Evolutionary conservation across 2,888 invertebrate genomes (phyloP).

Genomic region (Drosophila eohydei): DNA sequence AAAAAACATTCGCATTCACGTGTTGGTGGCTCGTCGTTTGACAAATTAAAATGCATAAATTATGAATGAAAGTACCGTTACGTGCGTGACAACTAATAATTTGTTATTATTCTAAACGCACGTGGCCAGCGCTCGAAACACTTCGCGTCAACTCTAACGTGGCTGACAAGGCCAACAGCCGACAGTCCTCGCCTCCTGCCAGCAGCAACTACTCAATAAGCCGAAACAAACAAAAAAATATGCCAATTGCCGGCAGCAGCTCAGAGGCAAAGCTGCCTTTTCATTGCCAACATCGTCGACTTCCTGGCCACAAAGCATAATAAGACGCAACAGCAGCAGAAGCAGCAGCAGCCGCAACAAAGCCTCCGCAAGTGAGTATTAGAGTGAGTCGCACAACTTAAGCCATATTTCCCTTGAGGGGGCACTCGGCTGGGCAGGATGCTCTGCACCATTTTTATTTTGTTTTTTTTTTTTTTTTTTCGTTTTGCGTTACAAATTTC

Average conservation of each 20-base stretch:
- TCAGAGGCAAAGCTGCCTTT: constrained; percentile 54
- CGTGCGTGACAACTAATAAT: constrained; percentile 82
- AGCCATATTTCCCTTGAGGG: constrained; percentile 56
- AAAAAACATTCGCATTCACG: constrained; percentile 25
- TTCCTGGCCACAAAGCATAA: constrained; percentile 61
- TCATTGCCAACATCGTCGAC: constrained; percentile 60
- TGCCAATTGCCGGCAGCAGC: constrained; percentile 62
- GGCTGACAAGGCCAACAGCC: constrained; percentile 41
- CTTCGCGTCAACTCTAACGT: constrained; percentile 43
- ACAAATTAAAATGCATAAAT: constrained; percentile 82
- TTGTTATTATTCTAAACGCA: constrained; percentile 80
- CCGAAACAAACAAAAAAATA: constrained; percentile 43
- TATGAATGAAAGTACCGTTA: constrained; percentile 82
- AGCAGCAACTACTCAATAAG: constrained; percentile 2
- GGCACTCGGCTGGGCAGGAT: background rate
- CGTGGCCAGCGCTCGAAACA: constrained; percentile 58
- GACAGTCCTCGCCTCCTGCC: background rate
- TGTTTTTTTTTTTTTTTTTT: background rate
- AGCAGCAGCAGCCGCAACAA: constrained; percentile 2
- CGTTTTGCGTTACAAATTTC: constrained; percentile 29
- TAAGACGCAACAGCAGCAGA: constrained; percentile 23
- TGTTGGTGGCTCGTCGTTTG: constrained; percentile 44
- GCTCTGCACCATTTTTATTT: constrained; percentile 13
- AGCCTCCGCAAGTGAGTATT: constrained; percentile 46
- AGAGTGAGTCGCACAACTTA: constrained; percentile 58